Evolutionary conservation across 1,140 invertebrate species (phyloP).

Genomic region (Drusus annulatus): DNA sequence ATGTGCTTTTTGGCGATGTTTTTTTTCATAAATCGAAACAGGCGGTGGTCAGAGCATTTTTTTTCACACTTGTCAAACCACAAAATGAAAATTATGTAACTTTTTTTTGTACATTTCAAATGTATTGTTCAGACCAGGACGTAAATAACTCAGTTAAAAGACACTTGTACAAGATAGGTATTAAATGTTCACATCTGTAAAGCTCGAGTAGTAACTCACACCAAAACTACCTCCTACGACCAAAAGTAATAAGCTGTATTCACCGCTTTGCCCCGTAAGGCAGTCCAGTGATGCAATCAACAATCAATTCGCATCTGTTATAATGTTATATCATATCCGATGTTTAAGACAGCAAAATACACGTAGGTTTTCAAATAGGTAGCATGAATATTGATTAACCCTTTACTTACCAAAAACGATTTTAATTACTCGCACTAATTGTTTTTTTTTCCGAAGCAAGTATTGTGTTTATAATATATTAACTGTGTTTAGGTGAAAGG

Average conservation of each 20-base stretch:
- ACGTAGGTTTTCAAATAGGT: slow-evolving; percentile 2
- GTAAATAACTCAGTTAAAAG: neutral
- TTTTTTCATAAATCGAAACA: too few species aligned
- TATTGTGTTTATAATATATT: too few species aligned
- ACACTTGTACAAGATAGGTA: neutral
- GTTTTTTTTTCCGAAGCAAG: too few species aligned
- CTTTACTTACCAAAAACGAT: too few species aligned
- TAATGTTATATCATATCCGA: slow-evolving; percentile 17
- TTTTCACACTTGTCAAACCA: too few species aligned
- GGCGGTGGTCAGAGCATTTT: too few species aligned
- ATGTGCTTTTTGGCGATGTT: too few species aligned
- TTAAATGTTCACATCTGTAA: neutral
- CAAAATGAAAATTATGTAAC: neutral
- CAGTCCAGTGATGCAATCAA: slow-evolving; percentile 5
- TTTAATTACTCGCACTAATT: too few species aligned
- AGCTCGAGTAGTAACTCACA: neutral
- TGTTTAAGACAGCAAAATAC: neutral
- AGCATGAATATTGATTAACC: neutral
- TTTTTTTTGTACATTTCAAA: neutral
- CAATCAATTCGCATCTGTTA: neutral
- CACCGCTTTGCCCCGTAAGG: neutral
- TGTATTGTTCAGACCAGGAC: neutral
- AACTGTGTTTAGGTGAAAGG: too few species aligned
- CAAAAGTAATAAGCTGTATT: slow-evolving; percentile 2
- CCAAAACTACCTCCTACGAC: neutral